These are phyloP conservation scores for Melieria crassipennis DNA, from an alignment of 2,888 invertebrate genomes.

Conservation along the genomic window DNA sequence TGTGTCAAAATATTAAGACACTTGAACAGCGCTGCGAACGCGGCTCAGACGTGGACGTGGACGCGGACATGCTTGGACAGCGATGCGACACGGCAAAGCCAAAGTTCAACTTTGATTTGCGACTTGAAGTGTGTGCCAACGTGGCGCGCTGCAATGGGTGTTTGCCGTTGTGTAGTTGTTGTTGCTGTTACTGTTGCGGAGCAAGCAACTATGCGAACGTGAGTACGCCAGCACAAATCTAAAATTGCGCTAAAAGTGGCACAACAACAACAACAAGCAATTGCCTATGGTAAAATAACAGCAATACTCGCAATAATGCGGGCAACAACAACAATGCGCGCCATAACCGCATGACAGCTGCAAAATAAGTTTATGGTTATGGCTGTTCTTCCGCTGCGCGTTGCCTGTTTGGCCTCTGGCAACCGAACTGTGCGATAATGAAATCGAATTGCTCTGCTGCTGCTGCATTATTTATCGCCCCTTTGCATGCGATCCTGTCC, in stretches of 20 bases:
- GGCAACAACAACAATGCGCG: neutral
- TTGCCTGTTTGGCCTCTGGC: slow-evolving; percentile 14
- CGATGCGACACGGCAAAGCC: neutral
- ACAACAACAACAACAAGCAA: too few relatives aligned
- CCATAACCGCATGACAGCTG: slow-evolving; percentile 23
- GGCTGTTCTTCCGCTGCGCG: neutral
- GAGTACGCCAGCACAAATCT: too few relatives aligned
- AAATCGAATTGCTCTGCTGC: slow-evolving; percentile 21
- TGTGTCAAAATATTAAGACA: slow-evolving; percentile 4
- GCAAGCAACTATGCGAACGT: neutral
- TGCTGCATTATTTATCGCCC: slow-evolving; percentile 21
- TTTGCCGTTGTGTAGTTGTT: slow-evolving; percentile 8
- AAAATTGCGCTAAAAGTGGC: too few relatives aligned
- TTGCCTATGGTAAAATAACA: too few relatives aligned
- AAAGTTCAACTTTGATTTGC: slow-evolving; percentile 29
- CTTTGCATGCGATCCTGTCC: slow-evolving; percentile 29
- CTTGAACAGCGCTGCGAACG: neutral
- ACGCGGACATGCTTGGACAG: too few relatives aligned
- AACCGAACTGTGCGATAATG: slow-evolving; percentile 26
- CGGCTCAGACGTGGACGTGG: too few relatives aligned
- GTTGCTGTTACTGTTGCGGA: neutral
- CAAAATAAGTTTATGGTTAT: slow-evolving; percentile 21
- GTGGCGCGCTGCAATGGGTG: slow-evolving; percentile 16
- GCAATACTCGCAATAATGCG: too few relatives aligned
- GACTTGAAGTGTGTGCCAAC: slow-evolving; percentile 15